phyloP scores from a whole-genome alignment of 2,113 vertebrate species.

The Chinchilla lanigera region DNA sequence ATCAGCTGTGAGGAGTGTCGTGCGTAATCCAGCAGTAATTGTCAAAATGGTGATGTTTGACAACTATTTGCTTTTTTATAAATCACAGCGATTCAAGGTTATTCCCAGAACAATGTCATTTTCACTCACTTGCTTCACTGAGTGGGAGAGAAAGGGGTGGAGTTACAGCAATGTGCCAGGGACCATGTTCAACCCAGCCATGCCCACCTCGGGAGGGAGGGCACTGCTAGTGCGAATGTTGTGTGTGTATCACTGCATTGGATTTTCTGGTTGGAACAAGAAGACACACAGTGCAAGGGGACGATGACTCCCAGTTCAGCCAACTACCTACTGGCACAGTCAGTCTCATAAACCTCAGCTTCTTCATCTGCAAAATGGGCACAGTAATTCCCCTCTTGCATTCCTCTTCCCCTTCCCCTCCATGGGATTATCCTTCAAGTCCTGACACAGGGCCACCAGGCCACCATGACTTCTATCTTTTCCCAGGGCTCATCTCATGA shows the following conservation, averaged over 20 bases:
- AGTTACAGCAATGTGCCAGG: neutral
- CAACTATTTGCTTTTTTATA: conserved; percentile 76
- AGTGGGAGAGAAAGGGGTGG: conserved; percentile 59
- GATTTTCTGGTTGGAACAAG: neutral
- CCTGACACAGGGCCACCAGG: neutral
- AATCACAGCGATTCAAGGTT: conserved; percentile 77
- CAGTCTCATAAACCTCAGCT: neutral
- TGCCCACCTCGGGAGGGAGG: neutral
- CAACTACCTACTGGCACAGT: neutral
- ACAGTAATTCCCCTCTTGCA: neutral
- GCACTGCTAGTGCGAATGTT: neutral
- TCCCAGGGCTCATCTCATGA: neutral
- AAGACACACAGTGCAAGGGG: neutral
- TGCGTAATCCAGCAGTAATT: conserved; percentile 51
- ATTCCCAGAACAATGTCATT: conserved; percentile 74
- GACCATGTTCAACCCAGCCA: neutral
- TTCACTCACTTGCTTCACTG: conserved; percentile 62
- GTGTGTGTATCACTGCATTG: neutral
- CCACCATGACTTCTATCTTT: neutral
- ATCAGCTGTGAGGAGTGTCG: conserved; percentile 53
- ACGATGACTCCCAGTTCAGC: neutral
- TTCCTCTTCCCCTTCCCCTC: neutral
- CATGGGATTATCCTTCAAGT: neutral
- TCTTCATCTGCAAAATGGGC: conserved; percentile 56
- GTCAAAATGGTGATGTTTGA: conserved; percentile 74